Evolutionary conservation across 2,797 vertebrate genomes (phyloP).

Genomic region (Otolemur crassicaudatus): DNA sequence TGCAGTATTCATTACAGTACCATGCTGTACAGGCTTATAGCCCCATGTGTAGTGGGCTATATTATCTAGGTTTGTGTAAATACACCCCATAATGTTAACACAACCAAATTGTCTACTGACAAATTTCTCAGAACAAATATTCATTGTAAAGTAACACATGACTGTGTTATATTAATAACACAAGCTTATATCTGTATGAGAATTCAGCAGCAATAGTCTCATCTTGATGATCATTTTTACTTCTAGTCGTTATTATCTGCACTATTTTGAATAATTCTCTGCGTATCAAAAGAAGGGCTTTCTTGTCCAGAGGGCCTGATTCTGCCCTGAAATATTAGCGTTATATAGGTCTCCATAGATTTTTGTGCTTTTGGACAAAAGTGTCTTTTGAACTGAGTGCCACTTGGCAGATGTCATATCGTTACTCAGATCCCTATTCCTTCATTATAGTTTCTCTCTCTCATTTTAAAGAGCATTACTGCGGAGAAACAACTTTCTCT

Average conservation of each 20-base stretch:
- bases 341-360: background rate
- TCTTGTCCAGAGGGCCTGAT: background rate
- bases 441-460: background rate
- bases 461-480: constrained; percentile 24
- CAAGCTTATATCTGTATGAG: background rate
- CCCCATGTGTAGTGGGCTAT: background rate
- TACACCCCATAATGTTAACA: background rate
- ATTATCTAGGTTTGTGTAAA: background rate
- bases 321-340: background rate
- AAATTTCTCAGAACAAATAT: background rate
- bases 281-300: background rate
- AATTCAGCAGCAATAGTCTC: background rate
- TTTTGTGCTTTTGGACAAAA: constrained; percentile 15
- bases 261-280: background rate
- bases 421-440: background rate
- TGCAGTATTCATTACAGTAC: background rate
- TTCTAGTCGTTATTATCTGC: background rate
- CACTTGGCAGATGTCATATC: background rate
- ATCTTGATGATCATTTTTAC: background rate
- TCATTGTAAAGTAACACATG: background rate
- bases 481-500: constrained; percentile 12
- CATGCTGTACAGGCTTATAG: background rate
- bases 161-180: background rate
- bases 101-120: background rate
- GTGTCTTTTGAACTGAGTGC: background rate